Conservation (phyloP, 2,888 invertebrate genomes). For the Eudemis profundana region DNA sequence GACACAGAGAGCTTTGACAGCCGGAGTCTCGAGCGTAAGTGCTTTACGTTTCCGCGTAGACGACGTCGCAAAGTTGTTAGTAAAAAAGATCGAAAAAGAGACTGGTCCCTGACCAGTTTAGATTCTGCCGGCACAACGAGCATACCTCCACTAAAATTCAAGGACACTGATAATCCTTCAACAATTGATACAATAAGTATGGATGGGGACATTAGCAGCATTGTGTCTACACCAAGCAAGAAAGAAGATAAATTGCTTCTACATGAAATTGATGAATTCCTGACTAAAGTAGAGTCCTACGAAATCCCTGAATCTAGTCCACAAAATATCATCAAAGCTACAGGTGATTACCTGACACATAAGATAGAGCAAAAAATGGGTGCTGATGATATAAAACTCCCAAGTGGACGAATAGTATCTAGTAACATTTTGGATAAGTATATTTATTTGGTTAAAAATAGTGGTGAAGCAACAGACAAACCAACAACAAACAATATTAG, state of each 20-base stretch:
- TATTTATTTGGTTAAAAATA: slow-evolving; percentile 77
- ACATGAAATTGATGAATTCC: slow-evolving; percentile 80
- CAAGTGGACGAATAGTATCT: slow-evolving; percentile 69
- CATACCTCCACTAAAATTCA: slow-evolving; percentile 61
- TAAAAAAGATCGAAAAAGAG: slow-evolving; percentile 55
- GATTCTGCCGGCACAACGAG: slow-evolving; percentile 57
- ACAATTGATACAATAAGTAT: slow-evolving; percentile 70
- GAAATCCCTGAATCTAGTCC: slow-evolving; percentile 71
- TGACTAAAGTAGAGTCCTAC: slow-evolving; percentile 77
- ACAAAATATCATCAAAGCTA: slow-evolving; percentile 75
- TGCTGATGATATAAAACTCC: slow-evolving; percentile 64
- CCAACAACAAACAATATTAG: slow-evolving; percentile 51
- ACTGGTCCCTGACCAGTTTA: slow-evolving; percentile 68
- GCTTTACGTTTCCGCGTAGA: slow-evolving; percentile 75
- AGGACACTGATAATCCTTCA: slow-evolving; percentile 41
- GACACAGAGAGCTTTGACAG: slow-evolving; percentile 71
- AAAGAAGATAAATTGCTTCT: slow-evolving; percentile 76
- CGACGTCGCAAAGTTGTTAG: slow-evolving; percentile 64
- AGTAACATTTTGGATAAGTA: slow-evolving; percentile 75
- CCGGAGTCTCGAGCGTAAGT: slow-evolving; percentile 68
- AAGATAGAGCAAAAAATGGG: slow-evolving; percentile 64
- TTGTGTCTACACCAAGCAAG: slow-evolving; percentile 77
- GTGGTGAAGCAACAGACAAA: slow-evolving; percentile 49
- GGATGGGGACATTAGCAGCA: slow-evolving; percentile 81
- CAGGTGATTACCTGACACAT: slow-evolving; percentile 73